These are phyloP conservation scores for Anthopleura sola DNA, from an alignment of 64 coral and sea anemone species.

Conservation along the genomic window DNA sequence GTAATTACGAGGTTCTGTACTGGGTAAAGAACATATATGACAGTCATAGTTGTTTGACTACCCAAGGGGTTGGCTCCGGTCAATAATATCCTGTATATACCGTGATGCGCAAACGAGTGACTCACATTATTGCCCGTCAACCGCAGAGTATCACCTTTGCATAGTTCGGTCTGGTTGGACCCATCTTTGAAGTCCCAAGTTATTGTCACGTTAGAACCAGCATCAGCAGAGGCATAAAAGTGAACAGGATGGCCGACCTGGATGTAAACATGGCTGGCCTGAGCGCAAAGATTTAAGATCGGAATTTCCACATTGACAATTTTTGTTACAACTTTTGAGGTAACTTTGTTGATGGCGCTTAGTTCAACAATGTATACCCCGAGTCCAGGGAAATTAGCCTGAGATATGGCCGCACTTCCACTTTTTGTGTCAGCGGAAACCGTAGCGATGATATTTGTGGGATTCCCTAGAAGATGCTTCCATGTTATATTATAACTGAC, in stretches of 20 bases:
- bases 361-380: constrained; percentile 7
- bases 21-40: constrained; percentile 47
- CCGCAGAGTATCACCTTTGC: constrained; percentile 15
- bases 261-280: constrained; percentile 11
- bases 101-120: constrained; percentile 32
- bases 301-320: constrained; percentile 28
- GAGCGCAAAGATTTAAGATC: background rate
- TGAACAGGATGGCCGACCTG: background rate
- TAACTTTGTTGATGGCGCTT: constrained; percentile 28
- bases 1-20: constrained; percentile 22
- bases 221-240: background rate
- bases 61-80: constrained; percentile 39
- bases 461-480: background rate
- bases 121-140: background rate
- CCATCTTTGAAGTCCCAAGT: constrained; percentile 41
- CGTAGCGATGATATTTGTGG: background rate
- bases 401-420: constrained; percentile 14
- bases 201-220: constrained; percentile 38
- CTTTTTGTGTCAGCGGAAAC: background rate
- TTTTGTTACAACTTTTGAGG: constrained; percentile 23
- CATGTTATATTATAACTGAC: constrained; percentile 40
- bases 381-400: constrained; percentile 30
- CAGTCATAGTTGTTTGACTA: background rate
- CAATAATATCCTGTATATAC: constrained; percentile 18
- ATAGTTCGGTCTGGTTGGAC: background rate